A percentile compares a stretch with the other conserved stretches of the same genome.
Evolutionary conservation across 2,888 invertebrate genomes (phyloP).

Genomic region (Stenichneumon culpator): DNA sequence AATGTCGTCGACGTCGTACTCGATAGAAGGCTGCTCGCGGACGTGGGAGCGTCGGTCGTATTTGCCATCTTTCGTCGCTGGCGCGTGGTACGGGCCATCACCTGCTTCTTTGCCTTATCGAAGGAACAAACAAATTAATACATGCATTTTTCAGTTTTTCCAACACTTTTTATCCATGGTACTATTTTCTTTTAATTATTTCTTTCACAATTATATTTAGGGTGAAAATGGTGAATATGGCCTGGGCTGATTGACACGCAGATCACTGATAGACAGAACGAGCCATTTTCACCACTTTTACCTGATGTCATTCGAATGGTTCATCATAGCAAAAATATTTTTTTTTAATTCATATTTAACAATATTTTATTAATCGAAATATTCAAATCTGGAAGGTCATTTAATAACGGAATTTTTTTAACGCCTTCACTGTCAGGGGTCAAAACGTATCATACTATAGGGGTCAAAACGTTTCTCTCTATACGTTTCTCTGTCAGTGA

Average conservation of each 20-base stretch:
- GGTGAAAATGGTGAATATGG: not conserved
- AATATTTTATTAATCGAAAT: not conserved
- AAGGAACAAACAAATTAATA: conserved; percentile 9
- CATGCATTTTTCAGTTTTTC: not conserved
- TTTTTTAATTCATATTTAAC: too few relatives aligned
- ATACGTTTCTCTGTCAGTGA: too few relatives aligned
- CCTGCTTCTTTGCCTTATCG: conserved; percentile 86
- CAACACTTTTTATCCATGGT: not conserved
- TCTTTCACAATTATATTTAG: not conserved
- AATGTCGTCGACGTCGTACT: conserved; percentile 86
- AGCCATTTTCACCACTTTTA: not conserved
- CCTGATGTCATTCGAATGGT: not conserved
- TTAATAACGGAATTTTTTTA: too few relatives aligned
- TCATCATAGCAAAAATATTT: not conserved
- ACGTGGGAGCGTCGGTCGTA: conserved; percentile 84
- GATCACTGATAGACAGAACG: too few relatives aligned
- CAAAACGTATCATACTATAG: too few relatives aligned
- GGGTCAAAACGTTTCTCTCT: too few relatives aligned
- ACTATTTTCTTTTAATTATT: not conserved
- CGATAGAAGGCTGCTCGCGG: conserved; percentile 82
- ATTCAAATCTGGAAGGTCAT: not conserved
- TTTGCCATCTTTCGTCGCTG: conserved; percentile 88
- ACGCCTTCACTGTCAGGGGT: too few relatives aligned
- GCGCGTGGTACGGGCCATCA: conserved; percentile 88
- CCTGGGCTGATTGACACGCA: not conserved